Conservation (phyloP, 2,888 invertebrate species). For the Drosophila histrio region DNA sequence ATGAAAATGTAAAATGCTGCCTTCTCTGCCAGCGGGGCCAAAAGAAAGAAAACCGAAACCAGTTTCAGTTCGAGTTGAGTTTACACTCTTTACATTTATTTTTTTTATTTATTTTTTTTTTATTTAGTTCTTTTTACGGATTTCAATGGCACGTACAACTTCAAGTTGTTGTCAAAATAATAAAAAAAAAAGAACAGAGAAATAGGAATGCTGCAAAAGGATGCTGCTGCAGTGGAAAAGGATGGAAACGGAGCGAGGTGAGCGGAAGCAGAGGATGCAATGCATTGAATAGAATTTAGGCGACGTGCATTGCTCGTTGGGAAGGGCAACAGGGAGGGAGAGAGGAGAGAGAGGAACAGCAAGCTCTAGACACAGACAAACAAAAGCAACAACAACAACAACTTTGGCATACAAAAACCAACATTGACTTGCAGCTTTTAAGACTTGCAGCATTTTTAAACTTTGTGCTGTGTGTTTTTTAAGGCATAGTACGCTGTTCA, state of each 20-base stretch:
- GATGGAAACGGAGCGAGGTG: conserved; percentile 18
- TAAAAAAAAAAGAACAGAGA: conserved; percentile 17
- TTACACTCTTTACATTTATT: conserved; percentile 58
- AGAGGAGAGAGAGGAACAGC: not conserved
- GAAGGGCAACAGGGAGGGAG: not conserved
- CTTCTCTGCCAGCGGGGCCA: conserved; percentile 13
- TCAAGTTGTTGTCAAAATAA: conserved; percentile 41
- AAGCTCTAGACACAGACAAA: conserved; percentile 24
- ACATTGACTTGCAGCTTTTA: conserved; percentile 55
- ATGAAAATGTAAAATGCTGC: conserved; percentile 67
- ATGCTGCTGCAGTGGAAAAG: conserved; percentile 43
- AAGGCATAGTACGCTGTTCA: conserved; percentile 25
- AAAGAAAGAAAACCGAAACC: conserved; percentile 68
- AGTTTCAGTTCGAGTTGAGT: conserved; percentile 52
- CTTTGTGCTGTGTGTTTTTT: conserved; percentile 3
- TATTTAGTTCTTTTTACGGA: conserved; percentile 49
- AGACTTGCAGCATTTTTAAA: conserved; percentile 30
- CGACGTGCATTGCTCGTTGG: conserved; percentile 31
- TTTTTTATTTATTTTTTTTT: conserved; percentile 27
- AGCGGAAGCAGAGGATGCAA: conserved; percentile 10
- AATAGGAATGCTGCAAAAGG: conserved; percentile 66
- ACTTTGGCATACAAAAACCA: conserved; percentile 26
- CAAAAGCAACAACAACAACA: conserved; percentile 6
- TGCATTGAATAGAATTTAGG: conserved; percentile 57
- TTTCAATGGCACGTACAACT: conserved; percentile 74